A percentile compares a stretch with the other conserved stretches of the same genome.
phyloP scores from a whole-genome alignment of 2,888 invertebrate genomes.

The Arctia plantaginis region DNA sequence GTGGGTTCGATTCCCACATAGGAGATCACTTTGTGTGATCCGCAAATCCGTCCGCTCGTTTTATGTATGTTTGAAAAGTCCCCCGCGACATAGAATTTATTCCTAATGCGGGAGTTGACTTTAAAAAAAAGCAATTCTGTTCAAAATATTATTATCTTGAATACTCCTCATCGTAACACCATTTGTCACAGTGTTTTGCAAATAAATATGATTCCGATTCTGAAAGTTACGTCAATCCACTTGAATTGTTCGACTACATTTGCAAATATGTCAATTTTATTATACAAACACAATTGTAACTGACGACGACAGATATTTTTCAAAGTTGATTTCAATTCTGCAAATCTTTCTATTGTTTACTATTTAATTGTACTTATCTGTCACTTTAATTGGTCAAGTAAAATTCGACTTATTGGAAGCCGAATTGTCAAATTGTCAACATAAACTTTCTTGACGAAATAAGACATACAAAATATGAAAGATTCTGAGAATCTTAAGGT shows the following conservation, averaged over 20 bases:
- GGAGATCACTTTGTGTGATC: too few relatives aligned
- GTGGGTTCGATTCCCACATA: too few relatives aligned
- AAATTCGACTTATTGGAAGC: not conserved
- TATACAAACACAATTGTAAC: not conserved
- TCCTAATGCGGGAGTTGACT: too few relatives aligned
- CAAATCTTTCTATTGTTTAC: not conserved
- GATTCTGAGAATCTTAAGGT: too few relatives aligned
- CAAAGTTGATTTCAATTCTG: not conserved
- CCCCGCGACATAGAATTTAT: too few relatives aligned
- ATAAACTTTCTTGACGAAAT: not conserved
- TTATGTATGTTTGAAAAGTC: too few relatives aligned
- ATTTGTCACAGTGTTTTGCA: too few relatives aligned
- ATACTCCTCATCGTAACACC: too few relatives aligned
- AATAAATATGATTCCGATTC: too few relatives aligned
- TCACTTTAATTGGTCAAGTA: not conserved
- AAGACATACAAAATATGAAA: not conserved
- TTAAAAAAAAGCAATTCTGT: too few relatives aligned
- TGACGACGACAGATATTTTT: not conserved
- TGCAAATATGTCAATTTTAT: not conserved
- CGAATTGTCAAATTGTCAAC: not conserved
- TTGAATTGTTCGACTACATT: not conserved
- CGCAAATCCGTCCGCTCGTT: too few relatives aligned
- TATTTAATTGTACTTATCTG: not conserved
- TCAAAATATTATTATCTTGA: too few relatives aligned
- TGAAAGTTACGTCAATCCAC: not conserved